Evolutionary conservation across 2,113 vertebrate genomes (phyloP).

Genomic region (Eulemur rufifrons): DNA sequence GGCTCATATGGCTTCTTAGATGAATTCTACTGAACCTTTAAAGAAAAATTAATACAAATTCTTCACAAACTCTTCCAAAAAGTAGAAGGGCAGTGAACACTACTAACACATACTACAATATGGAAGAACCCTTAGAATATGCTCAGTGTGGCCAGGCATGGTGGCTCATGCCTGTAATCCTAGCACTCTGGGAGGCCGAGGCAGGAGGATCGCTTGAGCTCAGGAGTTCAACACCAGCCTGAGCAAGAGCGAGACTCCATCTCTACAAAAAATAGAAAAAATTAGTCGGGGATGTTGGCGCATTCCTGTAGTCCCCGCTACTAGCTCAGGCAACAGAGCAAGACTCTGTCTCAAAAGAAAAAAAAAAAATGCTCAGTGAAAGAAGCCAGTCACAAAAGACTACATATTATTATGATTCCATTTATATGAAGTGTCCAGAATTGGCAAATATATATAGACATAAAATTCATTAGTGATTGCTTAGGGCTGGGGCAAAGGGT

Average conservation of each 20-base stretch:
- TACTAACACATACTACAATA: not conserved
- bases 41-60: slow-evolving; percentile 43
- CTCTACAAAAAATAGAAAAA: too few species aligned
- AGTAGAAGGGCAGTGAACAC: not conserved
- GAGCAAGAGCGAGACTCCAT: too few species aligned
- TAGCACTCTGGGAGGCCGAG: too few species aligned
- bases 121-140: not conserved
- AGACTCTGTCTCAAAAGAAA: too few species aligned
- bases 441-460: not conserved
- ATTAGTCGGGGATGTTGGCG: too few species aligned
- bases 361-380: not conserved
- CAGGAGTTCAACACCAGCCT: too few species aligned
- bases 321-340: too few species aligned
- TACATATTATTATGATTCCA: not conserved
- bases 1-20: slow-evolving; percentile 8
- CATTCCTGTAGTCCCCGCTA: too few species aligned
- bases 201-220: too few species aligned
- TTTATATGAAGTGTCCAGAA: not conserved
- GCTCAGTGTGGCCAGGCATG: not conserved
- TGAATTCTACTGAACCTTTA: slow-evolving; percentile 32
- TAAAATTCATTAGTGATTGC: slow-evolving; percentile 9
- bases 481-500: not conserved
- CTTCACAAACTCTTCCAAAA: not conserved
- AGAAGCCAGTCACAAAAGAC: slow-evolving; percentile 15
- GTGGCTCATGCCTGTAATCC: too few species aligned